These are phyloP conservation scores for Ctenodactylus gundi DNA, from an alignment of 2,113 vertebrate species.

Conservation along the genomic window DNA sequence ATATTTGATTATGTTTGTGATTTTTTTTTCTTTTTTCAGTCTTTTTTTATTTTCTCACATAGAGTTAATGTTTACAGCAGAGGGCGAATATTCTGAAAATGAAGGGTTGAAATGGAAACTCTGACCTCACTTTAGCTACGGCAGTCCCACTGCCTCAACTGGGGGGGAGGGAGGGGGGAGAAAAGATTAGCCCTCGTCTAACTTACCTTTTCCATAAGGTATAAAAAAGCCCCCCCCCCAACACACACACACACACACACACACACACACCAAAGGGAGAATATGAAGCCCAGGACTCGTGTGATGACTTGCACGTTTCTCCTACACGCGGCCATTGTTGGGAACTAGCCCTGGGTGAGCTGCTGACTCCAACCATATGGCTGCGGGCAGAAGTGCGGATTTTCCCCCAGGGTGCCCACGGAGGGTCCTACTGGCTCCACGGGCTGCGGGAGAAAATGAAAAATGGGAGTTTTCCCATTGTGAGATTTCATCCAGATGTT, in stretches of 20 bases:
- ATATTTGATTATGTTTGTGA: not conserved
- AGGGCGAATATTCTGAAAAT: not conserved
- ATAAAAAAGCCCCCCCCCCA: conserved; percentile 50
- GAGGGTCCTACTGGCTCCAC: conserved; percentile 50
- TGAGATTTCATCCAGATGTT: conserved; percentile 74
- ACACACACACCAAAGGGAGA: conserved; percentile 56
- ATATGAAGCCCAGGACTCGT: conserved; percentile 41
- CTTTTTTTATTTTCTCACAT: not conserved
- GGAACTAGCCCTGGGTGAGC: not conserved
- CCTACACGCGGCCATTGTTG: conserved; percentile 24
- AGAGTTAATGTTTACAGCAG: conserved; percentile 31
- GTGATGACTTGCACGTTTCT: conserved; percentile 46
- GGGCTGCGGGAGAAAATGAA: conserved; percentile 58
- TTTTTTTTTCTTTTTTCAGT: too few relatives aligned
- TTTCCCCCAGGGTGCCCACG: conserved; percentile 60
- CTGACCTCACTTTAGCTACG: conserved; percentile 52
- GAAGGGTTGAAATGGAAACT: conserved; percentile 32
- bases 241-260: too few relatives aligned
- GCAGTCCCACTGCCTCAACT: not conserved
- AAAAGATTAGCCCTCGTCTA: conserved; percentile 60
- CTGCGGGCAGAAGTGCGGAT: not conserved
- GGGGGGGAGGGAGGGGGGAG: conserved; percentile 62
- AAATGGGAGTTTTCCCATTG: conserved; percentile 49
- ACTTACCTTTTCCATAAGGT: conserved; percentile 58
- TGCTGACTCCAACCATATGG: conserved; percentile 70